Base-by-base conservation (phyloP, 1,140 invertebrate species). In the Musca vetustissima region DNA sequence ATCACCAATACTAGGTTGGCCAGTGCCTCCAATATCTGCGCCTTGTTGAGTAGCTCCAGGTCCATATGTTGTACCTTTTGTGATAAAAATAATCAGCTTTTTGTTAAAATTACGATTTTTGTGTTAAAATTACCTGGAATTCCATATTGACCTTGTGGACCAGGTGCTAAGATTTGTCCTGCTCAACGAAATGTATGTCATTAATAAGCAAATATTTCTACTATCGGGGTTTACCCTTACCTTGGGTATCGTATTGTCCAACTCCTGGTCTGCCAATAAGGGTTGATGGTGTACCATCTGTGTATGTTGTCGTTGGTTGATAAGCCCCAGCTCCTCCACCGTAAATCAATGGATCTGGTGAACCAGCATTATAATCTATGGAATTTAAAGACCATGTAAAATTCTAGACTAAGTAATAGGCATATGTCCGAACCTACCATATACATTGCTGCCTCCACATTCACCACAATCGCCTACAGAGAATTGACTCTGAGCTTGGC, bases 401-500 rank as follows among this genome's bases (percentile, higher is more conserved):
- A n/a, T n/a, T n/a, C n/a, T n/a, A n/a, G n/a, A n/a, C n/a, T n/a
- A n/a, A n/a, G n/a, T n/a, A n/a, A n/a, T n/a, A n/a, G n/a, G n/a
- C n/a, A n/a, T n/a, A n/a, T n/a, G n/a, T n/a, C n/a, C n/a, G n/a
- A 15, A 64, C 22, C 36, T 49, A 68, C 70, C 70, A 49, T 71
- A 71, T 25, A 67, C 25, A 1, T 66, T 61, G 68, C 21, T 67
- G 24, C 55, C 73, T 75, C 78, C 84, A 55, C 84, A 84, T 32
- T 85, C 86, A 59, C 83, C 84, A 67, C 80, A 85, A 48, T 86
- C 85, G 64, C 86, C 86, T 25, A 84, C 85, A 52, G 86, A 84
- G 47, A 86, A 86, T 77, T 89, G 88, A 84, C 92, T 93, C 83
- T 93, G 92, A 1, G 91, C 91, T 85, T 92, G 90, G 2, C 91